Base-by-base conservation (phyloP, 2,113 vertebrate genomes). In the Galeopterus variegatus region DNA sequence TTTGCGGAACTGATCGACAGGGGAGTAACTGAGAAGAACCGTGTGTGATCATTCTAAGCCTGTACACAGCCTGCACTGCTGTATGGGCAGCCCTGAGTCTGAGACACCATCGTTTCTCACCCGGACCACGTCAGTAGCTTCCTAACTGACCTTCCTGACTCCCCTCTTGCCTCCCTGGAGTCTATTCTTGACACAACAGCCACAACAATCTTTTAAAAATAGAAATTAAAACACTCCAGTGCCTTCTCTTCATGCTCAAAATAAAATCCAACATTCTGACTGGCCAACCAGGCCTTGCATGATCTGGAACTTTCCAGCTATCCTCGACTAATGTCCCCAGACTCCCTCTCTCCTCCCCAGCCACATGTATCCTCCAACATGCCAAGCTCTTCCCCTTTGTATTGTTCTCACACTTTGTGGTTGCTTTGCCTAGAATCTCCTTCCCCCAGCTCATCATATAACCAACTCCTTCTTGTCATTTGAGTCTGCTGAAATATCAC, bases 291-390 rank as follows among this genome's bases (percentile, higher is more conserved):
- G 54, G 5, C 5, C 15, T 60, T 36, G 7, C 21, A 13, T 26
- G 18, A 56, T 13, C 19, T 70, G 52, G 28, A 54, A 17, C 48
- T 50, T 50, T 11, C 31, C 7, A 58, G 26, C 9, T 60, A 31
- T 41, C 45, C 58, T 26, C 75, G 26, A 26, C 36, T 58, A 31
- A 2, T 3, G 2, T 17, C 60, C n/a, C 24, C 5, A 6, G 12
- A 2, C 14, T 2, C 5, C 21, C 10, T 65, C 4, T 6, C 2
- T 48, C 48, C 4, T 58, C 36, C 8, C 0, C 7, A 45, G 24
- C 9, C 69, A 10, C 28, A 19, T 36, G 41, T 10, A 50, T 8
- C 60, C 12, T 64, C 64, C 33, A 48, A 18, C 4, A 28, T 8
- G 3, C 45, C 8, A 45, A 8, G 3, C 26, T 41, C 65, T 75